These are phyloP conservation scores for Limnephilus auricula DNA, from an alignment of 2,888 invertebrate species.

Conservation along the genomic window DNA sequence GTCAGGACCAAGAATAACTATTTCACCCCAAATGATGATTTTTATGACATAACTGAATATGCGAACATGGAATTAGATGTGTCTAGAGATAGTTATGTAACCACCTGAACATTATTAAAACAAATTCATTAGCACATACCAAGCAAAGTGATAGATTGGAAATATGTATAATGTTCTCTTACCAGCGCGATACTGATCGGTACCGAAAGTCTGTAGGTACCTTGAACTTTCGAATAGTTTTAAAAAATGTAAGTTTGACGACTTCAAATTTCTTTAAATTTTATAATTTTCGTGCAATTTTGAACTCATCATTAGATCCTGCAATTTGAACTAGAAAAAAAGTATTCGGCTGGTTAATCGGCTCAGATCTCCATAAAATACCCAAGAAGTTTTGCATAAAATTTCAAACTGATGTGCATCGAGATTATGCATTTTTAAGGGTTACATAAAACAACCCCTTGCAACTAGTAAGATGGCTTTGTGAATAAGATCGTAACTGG, in stretches of 20 bases:
- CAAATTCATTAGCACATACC: too few relatives aligned
- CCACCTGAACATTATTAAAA: too few relatives aligned
- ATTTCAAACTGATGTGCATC: conserved; percentile 30
- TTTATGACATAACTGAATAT: background rate
- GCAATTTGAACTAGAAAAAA: too few relatives aligned
- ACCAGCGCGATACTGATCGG: background rate
- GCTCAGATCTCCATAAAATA: background rate
- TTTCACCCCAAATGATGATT: background rate
- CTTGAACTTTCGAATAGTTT: background rate
- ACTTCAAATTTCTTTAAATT: background rate
- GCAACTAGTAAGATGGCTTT: conserved; percentile 19
- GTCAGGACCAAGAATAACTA: background rate
- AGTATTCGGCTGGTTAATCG: background rate
- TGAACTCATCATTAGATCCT: too few relatives aligned
- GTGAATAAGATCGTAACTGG: conserved; percentile 49
- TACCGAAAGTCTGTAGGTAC: background rate
- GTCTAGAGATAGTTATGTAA: background rate
- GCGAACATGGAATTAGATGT: background rate
- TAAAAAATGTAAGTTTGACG: background rate
- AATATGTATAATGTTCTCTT: too few relatives aligned
- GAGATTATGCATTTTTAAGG: conserved; percentile 41
- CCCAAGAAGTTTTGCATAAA: background rate
- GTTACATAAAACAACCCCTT: conserved; percentile 35
- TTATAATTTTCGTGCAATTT: background rate
- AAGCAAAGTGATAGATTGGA: too few relatives aligned